Conservation (phyloP, 1,140 invertebrate genomes). For the Copidosoma floridanum region DNA sequence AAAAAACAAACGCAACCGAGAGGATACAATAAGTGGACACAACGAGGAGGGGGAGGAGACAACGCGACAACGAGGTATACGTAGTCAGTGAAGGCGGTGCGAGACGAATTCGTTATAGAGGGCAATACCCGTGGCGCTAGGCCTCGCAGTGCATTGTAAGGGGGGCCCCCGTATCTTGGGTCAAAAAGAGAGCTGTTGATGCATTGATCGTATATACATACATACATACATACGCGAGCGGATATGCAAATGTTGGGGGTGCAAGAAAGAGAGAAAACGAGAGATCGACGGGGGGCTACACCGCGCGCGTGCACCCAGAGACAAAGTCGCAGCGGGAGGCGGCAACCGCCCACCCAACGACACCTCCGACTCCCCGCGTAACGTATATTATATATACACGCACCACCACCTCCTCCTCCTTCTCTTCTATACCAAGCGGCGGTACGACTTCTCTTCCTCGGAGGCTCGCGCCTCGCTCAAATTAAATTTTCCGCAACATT, state of each 20-base stretch:
- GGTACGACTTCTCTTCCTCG: constrained; percentile 17
- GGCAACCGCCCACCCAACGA: background rate
- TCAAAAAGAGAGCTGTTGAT: no score
- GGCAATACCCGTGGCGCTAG: background rate
- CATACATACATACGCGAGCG: constrained; percentile 14
- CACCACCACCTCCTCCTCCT: background rate
- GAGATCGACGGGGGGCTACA: constrained; percentile 17
- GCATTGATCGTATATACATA: no score
- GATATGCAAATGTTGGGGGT: constrained; percentile 53
- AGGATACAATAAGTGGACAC: no score
- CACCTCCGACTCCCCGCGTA: background rate
- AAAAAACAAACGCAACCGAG: no score
- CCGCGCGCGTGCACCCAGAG: constrained; percentile 37
- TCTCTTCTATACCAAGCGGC: constrained; percentile 16
- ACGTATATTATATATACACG: no score
- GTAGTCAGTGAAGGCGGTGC: no score
- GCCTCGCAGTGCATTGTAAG: constrained; percentile 14
- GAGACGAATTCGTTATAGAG: constrained; percentile 6
- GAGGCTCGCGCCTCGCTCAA: constrained; percentile 42
- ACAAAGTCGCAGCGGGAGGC: constrained; percentile 54
- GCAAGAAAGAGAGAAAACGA: constrained; percentile 35
- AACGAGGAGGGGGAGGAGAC: no score
- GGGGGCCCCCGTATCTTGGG: no score
- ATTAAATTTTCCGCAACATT: constrained; percentile 60
- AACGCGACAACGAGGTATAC: no score